Base-by-base conservation (phyloP, 2,888 invertebrate species). In the Hydraecia micacea region DNA sequence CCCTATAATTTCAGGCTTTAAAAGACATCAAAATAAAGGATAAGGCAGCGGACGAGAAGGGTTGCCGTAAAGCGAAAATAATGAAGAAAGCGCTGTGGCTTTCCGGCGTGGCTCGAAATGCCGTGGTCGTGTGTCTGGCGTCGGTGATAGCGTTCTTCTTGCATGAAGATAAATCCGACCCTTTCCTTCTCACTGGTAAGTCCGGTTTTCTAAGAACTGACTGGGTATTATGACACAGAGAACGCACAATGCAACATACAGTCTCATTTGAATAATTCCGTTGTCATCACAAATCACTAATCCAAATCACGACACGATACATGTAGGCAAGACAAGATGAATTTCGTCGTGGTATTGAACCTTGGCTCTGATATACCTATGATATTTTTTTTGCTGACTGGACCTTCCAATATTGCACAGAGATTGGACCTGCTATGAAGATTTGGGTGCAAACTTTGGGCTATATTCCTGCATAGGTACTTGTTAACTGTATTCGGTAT, bases 41-140 rank as follows among this genome's bases (percentile, higher is more conserved):
- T 73, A 92, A 91, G 5, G 90, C 92, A 9, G 87, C 93, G 78
- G 93, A 93, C 72, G 94, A 95, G 87, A 95, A 95, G 85, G 88
- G 92, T 36, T 90, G 91, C 32, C 92, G 92, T 49, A 92, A 90
- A 28, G 90, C 93, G 32, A 88, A 92, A 36, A 86, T 94, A 28
- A 73, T 97, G 4, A 97, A 96, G 87, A 97, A 95, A 83, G 83
- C 94, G 28, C 88, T 98, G 18, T 98, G 98, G 98, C 97, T 98
- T 78, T 85, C 97, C 0, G 98, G 98, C 1, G 98, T 98, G 0
- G 97, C 97, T 0, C 97, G 98, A 83, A 98, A 98, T 91, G 98
- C 98, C 0, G 95, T 98, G 1, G 97, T 98, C 0, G 98, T 98
- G 0, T 94, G 98, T 0, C 78, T 97, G 0, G 97, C 97, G 65